Conservation (phyloP, 1,140 invertebrate species). For the Bathynomus jamesi region DNA sequence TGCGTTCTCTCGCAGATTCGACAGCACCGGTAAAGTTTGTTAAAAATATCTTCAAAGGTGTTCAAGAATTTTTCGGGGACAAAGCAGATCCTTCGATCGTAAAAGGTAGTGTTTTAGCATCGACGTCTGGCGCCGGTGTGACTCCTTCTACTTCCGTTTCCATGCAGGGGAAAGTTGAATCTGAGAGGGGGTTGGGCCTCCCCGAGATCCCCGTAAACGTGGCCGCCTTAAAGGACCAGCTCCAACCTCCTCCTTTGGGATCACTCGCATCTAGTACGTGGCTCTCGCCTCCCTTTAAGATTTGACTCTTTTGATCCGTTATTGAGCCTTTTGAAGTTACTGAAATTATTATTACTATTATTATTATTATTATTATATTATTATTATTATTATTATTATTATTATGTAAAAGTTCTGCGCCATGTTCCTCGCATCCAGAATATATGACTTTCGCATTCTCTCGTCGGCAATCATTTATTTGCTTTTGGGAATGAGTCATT, state of each 20-base stretch:
- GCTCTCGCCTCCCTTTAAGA: not conserved
- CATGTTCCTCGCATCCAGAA: too few species aligned
- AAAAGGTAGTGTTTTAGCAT: not conserved
- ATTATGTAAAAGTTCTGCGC: too few species aligned
- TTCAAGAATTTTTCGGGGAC: conserved; percentile 32
- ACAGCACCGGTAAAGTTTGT: conserved; percentile 34
- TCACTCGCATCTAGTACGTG: not conserved
- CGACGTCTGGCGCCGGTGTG: not conserved
- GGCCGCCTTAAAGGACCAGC: not conserved
- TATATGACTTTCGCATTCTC: too few species aligned
- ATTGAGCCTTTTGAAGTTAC: conserved; percentile 4
- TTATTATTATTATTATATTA: too few species aligned
- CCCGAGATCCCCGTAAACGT: not conserved
- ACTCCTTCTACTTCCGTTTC: not conserved
- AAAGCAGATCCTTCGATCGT: conserved; percentile 20
- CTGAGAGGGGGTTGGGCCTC: not conserved
- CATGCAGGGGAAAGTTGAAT: not conserved
- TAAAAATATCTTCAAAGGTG: conserved; percentile 38
- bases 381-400: too few species aligned
- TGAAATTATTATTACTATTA: too few species aligned
- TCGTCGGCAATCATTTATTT: too few species aligned
- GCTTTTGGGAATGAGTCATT: too few species aligned
- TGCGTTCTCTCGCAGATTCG: conserved; percentile 31
- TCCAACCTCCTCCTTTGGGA: not conserved
- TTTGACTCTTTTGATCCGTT: too few species aligned